Base-by-base conservation (phyloP, 2,113 vertebrate species). In the Tringa solitaria region DNA sequence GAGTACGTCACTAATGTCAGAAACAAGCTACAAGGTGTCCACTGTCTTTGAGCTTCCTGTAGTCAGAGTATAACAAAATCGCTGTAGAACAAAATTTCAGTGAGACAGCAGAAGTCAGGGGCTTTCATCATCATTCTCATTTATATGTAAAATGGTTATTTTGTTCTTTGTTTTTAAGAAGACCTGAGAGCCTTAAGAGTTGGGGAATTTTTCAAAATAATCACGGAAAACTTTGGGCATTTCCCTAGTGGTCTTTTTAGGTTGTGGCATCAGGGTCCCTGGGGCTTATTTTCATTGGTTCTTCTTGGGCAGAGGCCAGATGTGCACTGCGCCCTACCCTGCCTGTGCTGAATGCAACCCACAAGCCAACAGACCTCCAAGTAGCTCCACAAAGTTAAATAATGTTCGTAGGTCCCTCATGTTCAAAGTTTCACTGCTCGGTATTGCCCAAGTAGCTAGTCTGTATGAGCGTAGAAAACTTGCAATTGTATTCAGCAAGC, bases 271-370 rank as follows among this genome's bases (percentile, higher is more conserved):
- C 17, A 12, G 15, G 30, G 27, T 12, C 21, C 35, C 39, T n/a
- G 56, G 37, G 10, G 6, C 23, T 77, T n/a, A 4, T 63, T 68
- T 54, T 18, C 43, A 5, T 1, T 26, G 26, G 7, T 2, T 69
- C 11, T 8, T 43, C 35, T 28, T 24, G n/a, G 19, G 21, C 27
- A 33, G 65, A 54, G 50, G 37, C 24, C 14, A 15, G 23, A 32
- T 13, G 13, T 13, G 14, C 1, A 0, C 15, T 27, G 33, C 2
- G 2, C 23, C 7, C 19, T 22, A 28, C 28, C n/a, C n/a, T 46
- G 26, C 50, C 64, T 18, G 18, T 16, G 59, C 43, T 63, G 48
- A 22, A 5, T 12, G 35, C 0, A 0, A 22, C 73, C 84, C 77
- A 41, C 48, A 22, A 35, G 43, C 2, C 72, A 33, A 14, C 43